Evolutionary conservation across 2,888 invertebrate species (phyloP).

Genomic region (Eristalis tenax): DNA sequence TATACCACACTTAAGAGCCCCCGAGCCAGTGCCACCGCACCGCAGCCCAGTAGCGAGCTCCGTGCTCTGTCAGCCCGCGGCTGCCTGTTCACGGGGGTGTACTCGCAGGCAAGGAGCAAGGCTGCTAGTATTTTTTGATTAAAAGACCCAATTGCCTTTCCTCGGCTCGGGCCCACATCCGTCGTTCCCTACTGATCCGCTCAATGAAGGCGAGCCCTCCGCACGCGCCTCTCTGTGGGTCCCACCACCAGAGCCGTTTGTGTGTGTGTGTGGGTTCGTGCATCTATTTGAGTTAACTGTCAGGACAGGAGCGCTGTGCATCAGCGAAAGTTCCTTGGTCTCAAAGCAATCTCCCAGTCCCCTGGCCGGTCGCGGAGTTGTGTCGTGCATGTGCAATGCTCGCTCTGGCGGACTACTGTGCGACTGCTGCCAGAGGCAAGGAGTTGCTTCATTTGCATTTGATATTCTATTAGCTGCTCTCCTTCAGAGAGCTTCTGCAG

Average conservation of each 20-base stretch:
- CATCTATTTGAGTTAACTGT: slow-evolving; percentile 37
- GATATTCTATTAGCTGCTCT: slow-evolving; percentile 63
- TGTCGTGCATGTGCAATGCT: neutral
- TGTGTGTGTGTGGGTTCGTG: neutral
- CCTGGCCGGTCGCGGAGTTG: neutral
- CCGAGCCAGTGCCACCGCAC: neutral
- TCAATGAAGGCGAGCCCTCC: slow-evolving; percentile 41
- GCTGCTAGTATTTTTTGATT: slow-evolving; percentile 62
- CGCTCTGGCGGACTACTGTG: slow-evolving; percentile 36
- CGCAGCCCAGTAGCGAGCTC: slow-evolving; percentile 30
- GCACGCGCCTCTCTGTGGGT: slow-evolving; percentile 20
- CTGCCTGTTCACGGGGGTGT: neutral
- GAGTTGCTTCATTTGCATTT: slow-evolving; percentile 66
- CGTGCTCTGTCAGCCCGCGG: neutral
- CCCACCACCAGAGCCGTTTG: neutral
- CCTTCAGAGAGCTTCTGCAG: slow-evolving; percentile 17
- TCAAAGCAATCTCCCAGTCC: slow-evolving; percentile 44
- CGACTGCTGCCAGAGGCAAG: slow-evolving; percentile 42
- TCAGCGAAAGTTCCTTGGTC: slow-evolving; percentile 67
- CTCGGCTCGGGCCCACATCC: slow-evolving; percentile 34
- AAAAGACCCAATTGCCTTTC: slow-evolving; percentile 64
- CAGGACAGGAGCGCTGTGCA: slow-evolving; percentile 46
- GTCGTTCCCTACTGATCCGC: slow-evolving; percentile 36
- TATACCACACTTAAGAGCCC: slow-evolving; percentile 34
- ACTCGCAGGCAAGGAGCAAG: neutral